Conservation (phyloP, 2,797 vertebrate genomes). For the Melanotaenia nigrans region DNA sequence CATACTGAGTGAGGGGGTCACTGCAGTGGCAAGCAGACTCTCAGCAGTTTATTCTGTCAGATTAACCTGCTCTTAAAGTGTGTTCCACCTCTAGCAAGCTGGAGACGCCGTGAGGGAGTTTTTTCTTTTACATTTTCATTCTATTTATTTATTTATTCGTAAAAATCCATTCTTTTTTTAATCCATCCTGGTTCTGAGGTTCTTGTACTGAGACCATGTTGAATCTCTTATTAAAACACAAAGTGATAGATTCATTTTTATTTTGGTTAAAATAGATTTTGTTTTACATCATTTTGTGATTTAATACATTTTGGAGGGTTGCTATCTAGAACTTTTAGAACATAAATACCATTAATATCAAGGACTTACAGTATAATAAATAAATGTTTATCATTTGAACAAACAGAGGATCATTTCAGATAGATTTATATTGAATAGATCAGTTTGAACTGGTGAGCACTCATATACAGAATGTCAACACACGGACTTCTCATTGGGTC, state of each 20-base stretch:
- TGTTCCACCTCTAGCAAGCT: background rate
- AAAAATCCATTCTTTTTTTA: constrained; percentile 9
- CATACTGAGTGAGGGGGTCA: constrained; percentile 33
- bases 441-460: no score
- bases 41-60: constrained; percentile 37
- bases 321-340: no score
- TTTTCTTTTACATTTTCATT: background rate
- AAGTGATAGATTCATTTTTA: background rate
- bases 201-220: background rate
- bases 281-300: no score
- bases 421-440: no score
- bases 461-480: no score
- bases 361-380: no score
- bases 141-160: background rate
- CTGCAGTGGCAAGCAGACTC: background rate
- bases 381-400: no score
- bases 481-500: no score
- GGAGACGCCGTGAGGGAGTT: background rate
- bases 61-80: constrained; percentile 44
- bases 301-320: no score
- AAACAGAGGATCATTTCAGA: no score
- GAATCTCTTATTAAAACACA: constrained; percentile 1
- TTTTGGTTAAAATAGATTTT: no score
- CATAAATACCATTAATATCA: no score
- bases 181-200: background rate